A percentile compares a stretch with the other conserved stretches of the same genome.
phyloP scores from a whole-genome alignment of 2,888 invertebrate species.

The Stenotaenia linearis region DNA sequence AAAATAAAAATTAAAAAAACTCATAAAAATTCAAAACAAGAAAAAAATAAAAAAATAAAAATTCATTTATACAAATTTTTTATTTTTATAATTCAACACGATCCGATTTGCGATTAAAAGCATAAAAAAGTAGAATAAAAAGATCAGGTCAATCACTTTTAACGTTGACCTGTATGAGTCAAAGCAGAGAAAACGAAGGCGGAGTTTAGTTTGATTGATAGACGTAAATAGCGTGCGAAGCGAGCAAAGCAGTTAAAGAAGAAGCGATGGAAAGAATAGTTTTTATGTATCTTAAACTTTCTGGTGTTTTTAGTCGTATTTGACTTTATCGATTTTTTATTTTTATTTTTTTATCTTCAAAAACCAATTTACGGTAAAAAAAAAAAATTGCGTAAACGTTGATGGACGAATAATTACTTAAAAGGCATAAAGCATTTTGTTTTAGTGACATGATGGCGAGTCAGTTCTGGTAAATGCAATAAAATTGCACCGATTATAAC shows the following conservation, averaged over 20 bases:
- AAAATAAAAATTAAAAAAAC: background rate
- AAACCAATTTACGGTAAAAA: background rate
- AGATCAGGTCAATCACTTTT: background rate
- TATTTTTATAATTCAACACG: background rate
- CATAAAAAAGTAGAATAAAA: background rate
- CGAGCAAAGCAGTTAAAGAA: background rate
- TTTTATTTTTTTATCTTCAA: too few species aligned
- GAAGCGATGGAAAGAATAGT: background rate
- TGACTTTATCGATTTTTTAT: too few species aligned
- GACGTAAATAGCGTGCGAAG: background rate
- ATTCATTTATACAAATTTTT: background rate
- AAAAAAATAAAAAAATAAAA: background rate
- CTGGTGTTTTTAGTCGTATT: background rate
- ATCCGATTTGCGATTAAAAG: background rate
- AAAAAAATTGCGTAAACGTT: background rate
- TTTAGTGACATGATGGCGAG: background rate
- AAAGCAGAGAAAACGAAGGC: background rate
- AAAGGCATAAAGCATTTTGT: background rate
- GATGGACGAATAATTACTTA: background rate
- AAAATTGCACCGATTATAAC: slow-evolving; percentile 11
- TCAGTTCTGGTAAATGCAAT: background rate
- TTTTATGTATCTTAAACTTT: background rate
- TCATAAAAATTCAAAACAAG: background rate
- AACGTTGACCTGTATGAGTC: background rate
- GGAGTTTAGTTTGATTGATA: background rate